phyloP scores from a whole-genome alignment of 2,797 vertebrate genomes.

The Rhinichthys osculus region DNA sequence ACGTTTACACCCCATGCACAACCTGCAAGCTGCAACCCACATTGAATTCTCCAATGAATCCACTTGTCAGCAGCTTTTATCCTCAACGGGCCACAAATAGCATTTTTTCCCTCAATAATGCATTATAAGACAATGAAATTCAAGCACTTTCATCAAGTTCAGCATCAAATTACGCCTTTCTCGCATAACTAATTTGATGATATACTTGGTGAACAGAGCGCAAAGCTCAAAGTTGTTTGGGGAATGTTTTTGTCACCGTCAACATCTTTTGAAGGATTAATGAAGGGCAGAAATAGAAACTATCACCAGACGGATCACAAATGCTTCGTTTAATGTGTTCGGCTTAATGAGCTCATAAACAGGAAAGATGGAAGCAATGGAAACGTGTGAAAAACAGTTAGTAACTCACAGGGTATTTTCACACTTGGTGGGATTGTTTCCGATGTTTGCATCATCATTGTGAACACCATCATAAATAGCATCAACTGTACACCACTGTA shows the following conservation, averaged over 20 bases:
- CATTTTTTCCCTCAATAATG: constrained; percentile 31
- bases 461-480: neutral
- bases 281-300: constrained; percentile 55
- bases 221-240: constrained; percentile 32
- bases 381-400: constrained; percentile 7
- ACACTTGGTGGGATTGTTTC: neutral
- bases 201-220: constrained; percentile 36
- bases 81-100: constrained; percentile 16
- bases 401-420: neutral
- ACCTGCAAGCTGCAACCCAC: constrained; percentile 23
- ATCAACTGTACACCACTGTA: neutral
- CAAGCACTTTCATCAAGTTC: constrained; percentile 44
- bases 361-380: neutral
- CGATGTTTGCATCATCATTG: neutral
- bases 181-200: constrained; percentile 51
- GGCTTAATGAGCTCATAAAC: constrained; percentile 49
- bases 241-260: constrained; percentile 50
- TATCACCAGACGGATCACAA: constrained; percentile 50
- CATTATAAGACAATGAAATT: constrained; percentile 33
- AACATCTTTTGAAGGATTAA: constrained; percentile 54
- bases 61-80: constrained; percentile 19
- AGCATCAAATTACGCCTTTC: constrained; percentile 44
- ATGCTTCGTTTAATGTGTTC: constrained; percentile 53
- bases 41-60: constrained; percentile 22
- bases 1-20: neutral